A percentile compares a stretch with the other conserved stretches of the same genome.
These are phyloP conservation scores for Dilophus febrilis DNA, from an alignment of 2,888 invertebrate species.

Conservation along the genomic window DNA sequence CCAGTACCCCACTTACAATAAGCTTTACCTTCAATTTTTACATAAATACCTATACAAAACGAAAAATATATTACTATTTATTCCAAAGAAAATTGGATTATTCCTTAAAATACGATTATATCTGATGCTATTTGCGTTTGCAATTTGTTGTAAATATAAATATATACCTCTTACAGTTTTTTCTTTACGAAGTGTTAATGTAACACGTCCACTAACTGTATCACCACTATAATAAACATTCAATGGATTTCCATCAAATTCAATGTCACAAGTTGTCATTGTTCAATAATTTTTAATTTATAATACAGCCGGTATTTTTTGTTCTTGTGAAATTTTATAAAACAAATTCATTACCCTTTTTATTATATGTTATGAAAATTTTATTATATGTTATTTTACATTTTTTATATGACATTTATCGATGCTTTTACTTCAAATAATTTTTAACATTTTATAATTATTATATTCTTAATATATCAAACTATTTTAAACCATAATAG, in stretches of 20 bases:
- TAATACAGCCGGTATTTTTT: too few relatives aligned
- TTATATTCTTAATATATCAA: neutral
- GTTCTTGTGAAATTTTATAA: too few relatives aligned
- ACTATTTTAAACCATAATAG: neutral
- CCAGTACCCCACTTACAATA: neutral
- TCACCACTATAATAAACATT: conserved; percentile 3
- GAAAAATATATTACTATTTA: too few relatives aligned
- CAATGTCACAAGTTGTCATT: neutral
- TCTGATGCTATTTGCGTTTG: neutral
- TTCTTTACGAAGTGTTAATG: conserved; percentile 1
- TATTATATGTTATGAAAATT: too few relatives aligned
- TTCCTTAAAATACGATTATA: too few relatives aligned
- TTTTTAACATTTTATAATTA: neutral
- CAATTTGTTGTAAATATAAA: neutral
- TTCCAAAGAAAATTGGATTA: too few relatives aligned
- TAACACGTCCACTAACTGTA: conserved; percentile 1
- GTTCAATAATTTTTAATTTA: too few relatives aligned
- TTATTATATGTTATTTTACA: too few relatives aligned
- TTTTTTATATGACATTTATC: too few relatives aligned
- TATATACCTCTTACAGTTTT: conserved; percentile 3
- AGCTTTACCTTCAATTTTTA: neutral
- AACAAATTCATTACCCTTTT: too few relatives aligned
- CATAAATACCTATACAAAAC: neutral
- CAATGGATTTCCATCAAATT: conserved; percentile 2
- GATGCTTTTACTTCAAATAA: neutral